Evolutionary conservation across 2,888 invertebrate species (phyloP), one percentile per base, ranked within the genome.

Genomic region (Nomada lathburiana): DNA sequence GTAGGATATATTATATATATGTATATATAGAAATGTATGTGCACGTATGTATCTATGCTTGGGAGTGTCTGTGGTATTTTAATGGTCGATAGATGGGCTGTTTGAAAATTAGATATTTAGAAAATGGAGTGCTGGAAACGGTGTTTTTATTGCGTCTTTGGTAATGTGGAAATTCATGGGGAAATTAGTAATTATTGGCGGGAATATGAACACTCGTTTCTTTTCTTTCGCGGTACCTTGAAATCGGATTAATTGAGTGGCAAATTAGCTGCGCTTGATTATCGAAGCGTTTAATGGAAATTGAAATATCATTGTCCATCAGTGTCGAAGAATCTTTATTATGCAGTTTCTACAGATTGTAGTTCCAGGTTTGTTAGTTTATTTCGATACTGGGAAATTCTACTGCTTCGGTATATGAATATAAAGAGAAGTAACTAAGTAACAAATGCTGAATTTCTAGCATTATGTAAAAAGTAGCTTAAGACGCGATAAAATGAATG

Each of bases 181-280:
- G 20, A 59, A 29, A 50, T 60, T 36, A 59, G 26, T 60, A 70
- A 70, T 70, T 70, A 70, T 70, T 36, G 59, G 47, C 13, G 36
- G 9, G 7, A 29, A 20, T 47, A 57, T n/a, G 44, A 57, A 44
- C 18, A 26, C 13, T 10, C 23, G 29, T 57, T 11, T 23, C 18
- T 47, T 57, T 11, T 11, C 65, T 26, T 29, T 36, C 7, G 7
- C 26, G 4, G 3, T 5, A 59, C 59, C 26, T 50, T 47, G 13
- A 5, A 2, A 3, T 10, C 20, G 13, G 10, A 13, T 36, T 20
- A 59, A 70, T 50, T 16, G 11, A 60, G 47, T 2, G 59, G 59
- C 5, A 60, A 47, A 47, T 50, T 36, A 29, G 50, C 47, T 0
- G 23, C 29, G 70, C 42, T 59, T 36, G 29, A 70, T 36, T 50